A percentile compares a stretch with the other conserved stretches of the same genome.
Evolutionary conservation across 2,113 vertebrate genomes (phyloP).

Genomic region (Echinops telfairi): DNA sequence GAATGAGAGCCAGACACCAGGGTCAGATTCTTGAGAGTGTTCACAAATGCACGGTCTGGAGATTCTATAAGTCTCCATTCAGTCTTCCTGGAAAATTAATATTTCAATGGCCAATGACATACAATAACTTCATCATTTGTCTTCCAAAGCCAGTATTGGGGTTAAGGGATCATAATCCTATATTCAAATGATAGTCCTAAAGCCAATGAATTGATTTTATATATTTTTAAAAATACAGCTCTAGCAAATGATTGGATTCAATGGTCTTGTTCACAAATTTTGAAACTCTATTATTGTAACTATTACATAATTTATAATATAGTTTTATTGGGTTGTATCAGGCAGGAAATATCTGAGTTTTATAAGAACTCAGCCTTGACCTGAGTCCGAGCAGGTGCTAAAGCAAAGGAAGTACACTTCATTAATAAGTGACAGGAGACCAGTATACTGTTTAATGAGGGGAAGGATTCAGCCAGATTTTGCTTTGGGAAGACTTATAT

Average conservation of each 20-base stretch:
- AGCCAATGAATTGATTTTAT: neutral
- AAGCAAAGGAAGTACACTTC: conserved; percentile 42
- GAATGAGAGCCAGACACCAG: neutral
- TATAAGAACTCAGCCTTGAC: neutral
- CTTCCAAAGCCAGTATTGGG: neutral
- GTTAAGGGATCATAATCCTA: neutral
- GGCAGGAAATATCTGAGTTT: neutral
- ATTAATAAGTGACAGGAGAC: conserved; percentile 52
- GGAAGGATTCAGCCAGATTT: conserved; percentile 57
- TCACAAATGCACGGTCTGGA: neutral
- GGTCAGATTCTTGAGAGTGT: neutral
- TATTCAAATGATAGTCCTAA: neutral
- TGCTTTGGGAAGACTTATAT: conserved; percentile 58
- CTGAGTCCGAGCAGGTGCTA: conserved; percentile 16
- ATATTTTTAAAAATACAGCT: neutral
- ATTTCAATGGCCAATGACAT: neutral
- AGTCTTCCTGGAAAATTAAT: neutral
- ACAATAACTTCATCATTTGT: neutral
- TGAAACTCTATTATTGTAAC: neutral
- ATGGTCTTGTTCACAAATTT: neutral
- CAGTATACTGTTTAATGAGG: conserved; percentile 70
- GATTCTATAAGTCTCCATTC: neutral
- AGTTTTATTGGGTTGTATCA: neutral
- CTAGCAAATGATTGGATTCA: neutral
- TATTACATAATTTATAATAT: neutral